Conservation (phyloP, 2,888 invertebrate species). For the Lochmaea crataegi region DNA sequence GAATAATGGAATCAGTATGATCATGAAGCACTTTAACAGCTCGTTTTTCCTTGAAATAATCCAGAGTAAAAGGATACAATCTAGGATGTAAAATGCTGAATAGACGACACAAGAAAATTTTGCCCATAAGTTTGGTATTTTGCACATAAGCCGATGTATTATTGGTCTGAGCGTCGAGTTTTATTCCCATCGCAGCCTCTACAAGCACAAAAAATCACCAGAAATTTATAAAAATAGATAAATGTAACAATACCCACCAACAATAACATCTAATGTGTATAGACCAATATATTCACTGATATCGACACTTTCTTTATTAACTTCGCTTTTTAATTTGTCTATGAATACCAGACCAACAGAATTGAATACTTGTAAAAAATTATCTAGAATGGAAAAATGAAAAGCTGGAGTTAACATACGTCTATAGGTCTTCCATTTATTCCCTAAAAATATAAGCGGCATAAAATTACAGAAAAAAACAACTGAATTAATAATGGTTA, state of each 20-base stretch:
- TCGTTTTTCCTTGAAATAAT: conserved; percentile 67
- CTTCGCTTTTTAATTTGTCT: conserved; percentile 65
- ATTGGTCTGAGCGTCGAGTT: conserved; percentile 77
- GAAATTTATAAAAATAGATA: background rate
- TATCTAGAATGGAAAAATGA: conserved; percentile 81
- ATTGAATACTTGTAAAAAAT: conserved; percentile 78
- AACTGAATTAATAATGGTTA: too few species aligned
- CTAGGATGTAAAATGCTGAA: conserved; percentile 54
- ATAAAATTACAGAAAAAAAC: too few species aligned
- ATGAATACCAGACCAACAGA: conserved; percentile 71
- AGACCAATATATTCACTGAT: conserved; percentile 72
- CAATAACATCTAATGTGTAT: conserved; percentile 73
- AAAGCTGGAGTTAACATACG: conserved; percentile 82
- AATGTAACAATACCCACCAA: conserved; percentile 64
- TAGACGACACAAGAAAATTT: conserved; percentile 52
- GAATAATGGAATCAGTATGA: conserved; percentile 36
- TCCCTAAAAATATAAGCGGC: conserved; percentile 49
- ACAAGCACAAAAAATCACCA: conserved; percentile 60
- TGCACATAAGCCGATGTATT: conserved; percentile 77
- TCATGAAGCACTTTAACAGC: conserved; percentile 49
- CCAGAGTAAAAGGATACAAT: conserved; percentile 68
- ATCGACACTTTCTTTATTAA: conserved; percentile 67
- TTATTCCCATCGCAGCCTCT: conserved; percentile 88
- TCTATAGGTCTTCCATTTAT: conserved; percentile 75
- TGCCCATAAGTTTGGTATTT: conserved; percentile 71